Evolutionary conservation across 1,140 invertebrate species (phyloP).

Genomic region (Drosophila biarmipes): DNA sequence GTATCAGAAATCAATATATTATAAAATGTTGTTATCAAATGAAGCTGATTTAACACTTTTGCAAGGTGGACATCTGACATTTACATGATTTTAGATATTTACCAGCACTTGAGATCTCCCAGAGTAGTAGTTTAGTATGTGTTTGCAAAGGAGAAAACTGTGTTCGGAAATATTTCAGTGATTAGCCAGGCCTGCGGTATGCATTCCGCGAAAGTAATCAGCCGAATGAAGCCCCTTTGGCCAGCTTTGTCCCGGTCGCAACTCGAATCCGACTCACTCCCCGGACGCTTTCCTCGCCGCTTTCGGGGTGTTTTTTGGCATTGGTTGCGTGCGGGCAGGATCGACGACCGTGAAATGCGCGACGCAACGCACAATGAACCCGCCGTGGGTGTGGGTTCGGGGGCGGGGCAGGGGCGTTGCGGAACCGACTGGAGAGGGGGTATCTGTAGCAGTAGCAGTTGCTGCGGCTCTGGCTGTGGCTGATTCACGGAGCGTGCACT

Average conservation of each 20-base stretch:
- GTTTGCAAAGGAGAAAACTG: neutral
- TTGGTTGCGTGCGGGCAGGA: conserved; percentile 74
- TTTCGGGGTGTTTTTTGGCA: conserved; percentile 54
- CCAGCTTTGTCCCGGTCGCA: conserved; percentile 18
- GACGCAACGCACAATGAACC: conserved; percentile 77
- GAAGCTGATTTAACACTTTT: too few relatives aligned
- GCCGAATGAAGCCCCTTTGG: conserved; percentile 9
- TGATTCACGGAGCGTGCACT: conserved; percentile 64
- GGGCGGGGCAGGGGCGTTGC: conserved; percentile 1
- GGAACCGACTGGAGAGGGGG: conserved; percentile 5
- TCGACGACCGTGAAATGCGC: conserved; percentile 79
- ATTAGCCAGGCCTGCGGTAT: neutral
- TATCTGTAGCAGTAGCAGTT: neutral
- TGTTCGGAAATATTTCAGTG: neutral
- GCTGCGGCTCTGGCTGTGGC: conserved; percentile 8
- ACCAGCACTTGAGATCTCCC: neutral
- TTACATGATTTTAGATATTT: neutral
- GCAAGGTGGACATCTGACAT: neutral
- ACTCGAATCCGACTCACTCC: neutral
- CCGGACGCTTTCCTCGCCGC: conserved; percentile 9
- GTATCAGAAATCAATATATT: neutral
- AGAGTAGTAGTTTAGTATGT: neutral
- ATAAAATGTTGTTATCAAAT: neutral
- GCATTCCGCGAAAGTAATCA: conserved; percentile 4
- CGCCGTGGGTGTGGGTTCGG: conserved; percentile 31